phyloP scores from a whole-genome alignment of 2,888 invertebrate species.

The Harpalus rubripes region DNA sequence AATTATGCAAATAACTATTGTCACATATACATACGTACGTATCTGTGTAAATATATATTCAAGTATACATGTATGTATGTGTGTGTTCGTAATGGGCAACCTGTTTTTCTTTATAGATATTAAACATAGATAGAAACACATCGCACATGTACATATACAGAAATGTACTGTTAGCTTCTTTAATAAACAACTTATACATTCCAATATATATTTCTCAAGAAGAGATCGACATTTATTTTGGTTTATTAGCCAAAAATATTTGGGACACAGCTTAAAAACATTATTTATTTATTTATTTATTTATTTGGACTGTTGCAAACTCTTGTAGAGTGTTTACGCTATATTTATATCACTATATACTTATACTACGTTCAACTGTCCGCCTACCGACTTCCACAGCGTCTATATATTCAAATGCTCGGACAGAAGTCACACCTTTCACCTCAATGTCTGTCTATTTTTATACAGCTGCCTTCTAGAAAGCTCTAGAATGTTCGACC shows the following conservation, averaged over 20 bases:
- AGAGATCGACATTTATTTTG: neutral
- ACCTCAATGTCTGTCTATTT: no score
- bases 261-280: neutral
- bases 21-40: neutral
- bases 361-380: no score
- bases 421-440: no score
- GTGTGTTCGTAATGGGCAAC: neutral
- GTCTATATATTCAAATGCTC: no score
- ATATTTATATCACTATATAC: no score
- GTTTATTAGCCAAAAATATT: neutral
- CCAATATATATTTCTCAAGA: neutral
- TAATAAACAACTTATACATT: neutral
- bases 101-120: neutral
- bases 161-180: neutral
- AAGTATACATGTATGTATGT: neutral
- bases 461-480: no score
- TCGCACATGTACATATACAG: neutral
- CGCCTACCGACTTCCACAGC: no score
- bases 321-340: no score
- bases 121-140: neutral
- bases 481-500: no score
- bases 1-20: neutral
- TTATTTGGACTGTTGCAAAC: no score
- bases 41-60: neutral
- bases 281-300: no score